Conservation (phyloP, 2,113 vertebrate genomes). For the Tetrax tetrax region DNA sequence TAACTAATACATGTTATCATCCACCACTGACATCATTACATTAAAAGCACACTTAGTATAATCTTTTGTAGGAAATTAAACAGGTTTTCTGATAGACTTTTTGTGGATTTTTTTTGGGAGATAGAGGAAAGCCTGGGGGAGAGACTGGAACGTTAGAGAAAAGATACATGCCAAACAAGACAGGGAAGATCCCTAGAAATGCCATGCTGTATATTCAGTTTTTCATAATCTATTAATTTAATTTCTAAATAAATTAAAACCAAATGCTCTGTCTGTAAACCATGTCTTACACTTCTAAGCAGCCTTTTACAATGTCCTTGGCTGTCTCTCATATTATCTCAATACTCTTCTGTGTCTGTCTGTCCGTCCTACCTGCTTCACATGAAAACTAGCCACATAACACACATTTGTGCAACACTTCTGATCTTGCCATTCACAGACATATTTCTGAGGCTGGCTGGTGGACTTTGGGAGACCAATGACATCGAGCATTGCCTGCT, state of each 20-base stretch:
- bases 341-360: background rate
- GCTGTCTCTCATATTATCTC: background rate
- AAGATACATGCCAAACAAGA: slow-evolving; percentile 12
- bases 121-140: background rate
- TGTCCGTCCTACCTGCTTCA: background rate
- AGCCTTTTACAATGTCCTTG: background rate
- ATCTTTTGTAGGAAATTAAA: slow-evolving; percentile 80
- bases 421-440: background rate
- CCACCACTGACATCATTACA: slow-evolving; percentile 75
- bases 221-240: slow-evolving; percentile 57
- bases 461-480: background rate
- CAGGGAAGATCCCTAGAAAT: slow-evolving; percentile 35
- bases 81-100: slow-evolving; percentile 66
- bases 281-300: background rate
- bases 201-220: slow-evolving; percentile 43
- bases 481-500: background rate
- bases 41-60: slow-evolving; percentile 79
- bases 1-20: slow-evolving; percentile 79
- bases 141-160: slow-evolving; percentile 23
- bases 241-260: slow-evolving; percentile 59
- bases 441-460: background rate
- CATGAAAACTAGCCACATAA: background rate
- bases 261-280: background rate
- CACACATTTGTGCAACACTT: background rate
- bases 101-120: background rate